A percentile compares a stretch with the other conserved stretches of the same genome.
Evolutionary conservation across 2,888 invertebrate genomes (phyloP).

Genomic region (Smittia sp.): DNA sequence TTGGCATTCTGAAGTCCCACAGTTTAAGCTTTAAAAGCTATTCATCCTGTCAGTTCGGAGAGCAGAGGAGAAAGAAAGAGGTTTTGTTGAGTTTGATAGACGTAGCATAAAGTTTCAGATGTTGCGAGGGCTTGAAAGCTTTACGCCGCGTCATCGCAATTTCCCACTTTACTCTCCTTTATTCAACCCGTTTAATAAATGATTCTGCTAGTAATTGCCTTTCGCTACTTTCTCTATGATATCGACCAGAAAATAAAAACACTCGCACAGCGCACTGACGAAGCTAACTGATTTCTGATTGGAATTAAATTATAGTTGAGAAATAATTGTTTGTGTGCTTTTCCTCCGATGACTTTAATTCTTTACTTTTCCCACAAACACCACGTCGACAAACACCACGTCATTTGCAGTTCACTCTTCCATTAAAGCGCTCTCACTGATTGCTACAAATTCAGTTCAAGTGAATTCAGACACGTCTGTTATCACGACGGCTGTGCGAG

Average conservation of each 20-base stretch:
- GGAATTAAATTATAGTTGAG: constrained; percentile 37
- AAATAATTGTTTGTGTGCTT: constrained; percentile 36
- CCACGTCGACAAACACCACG: too few species aligned
- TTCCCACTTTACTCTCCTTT: constrained; percentile 20
- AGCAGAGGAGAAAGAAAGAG: neutral
- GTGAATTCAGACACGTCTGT: neutral
- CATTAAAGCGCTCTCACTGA: neutral
- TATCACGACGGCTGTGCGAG: neutral
- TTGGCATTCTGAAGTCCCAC: neutral
- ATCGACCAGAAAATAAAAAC: neutral
- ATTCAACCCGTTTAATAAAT: constrained; percentile 9
- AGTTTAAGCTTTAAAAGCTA: neutral
- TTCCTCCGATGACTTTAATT: neutral
- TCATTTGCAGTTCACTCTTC: constrained; percentile 23
- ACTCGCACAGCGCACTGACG: neutral
- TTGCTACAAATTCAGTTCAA: neutral
- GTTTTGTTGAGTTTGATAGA: neutral
- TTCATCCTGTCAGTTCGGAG: neutral
- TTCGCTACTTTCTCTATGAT: neutral
- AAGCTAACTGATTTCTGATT: constrained; percentile 39
- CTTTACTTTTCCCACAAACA: neutral
- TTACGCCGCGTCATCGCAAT: constrained; percentile 34
- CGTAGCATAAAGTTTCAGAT: neutral
- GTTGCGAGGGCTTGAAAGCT: constrained; percentile 4
- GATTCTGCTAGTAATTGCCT: constrained; percentile 30